Percentiles rank a stretch among this genome's conserved stretches.
Evolutionary conservation across 2,888 invertebrate genomes (phyloP).

Genomic region (Palloptera scutellata): DNA sequence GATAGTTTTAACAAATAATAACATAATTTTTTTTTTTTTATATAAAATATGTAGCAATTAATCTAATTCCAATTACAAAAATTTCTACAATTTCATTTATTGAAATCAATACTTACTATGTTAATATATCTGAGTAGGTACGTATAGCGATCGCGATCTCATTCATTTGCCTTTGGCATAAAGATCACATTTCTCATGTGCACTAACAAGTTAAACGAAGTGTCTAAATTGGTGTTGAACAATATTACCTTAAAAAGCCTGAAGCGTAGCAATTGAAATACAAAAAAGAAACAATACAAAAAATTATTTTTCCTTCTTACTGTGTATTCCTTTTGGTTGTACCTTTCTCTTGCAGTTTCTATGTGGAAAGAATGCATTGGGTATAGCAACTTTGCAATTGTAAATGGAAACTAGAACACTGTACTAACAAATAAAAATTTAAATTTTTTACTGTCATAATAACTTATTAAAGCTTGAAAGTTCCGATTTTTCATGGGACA

Average conservation of each 20-base stretch:
- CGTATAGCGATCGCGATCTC: constrained; percentile 7
- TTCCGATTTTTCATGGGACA: too few species aligned
- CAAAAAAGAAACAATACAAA: constrained; percentile 18
- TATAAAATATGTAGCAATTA: constrained; percentile 47
- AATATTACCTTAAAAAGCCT: constrained; percentile 54
- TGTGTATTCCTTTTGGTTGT: too few species aligned
- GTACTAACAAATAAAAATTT: too few species aligned
- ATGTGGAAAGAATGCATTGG: neutral
- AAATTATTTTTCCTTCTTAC: neutral
- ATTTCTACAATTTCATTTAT: constrained; percentile 37
- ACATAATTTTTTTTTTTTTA: too few species aligned
- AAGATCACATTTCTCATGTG: constrained; percentile 49
- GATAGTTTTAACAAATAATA: too few species aligned
- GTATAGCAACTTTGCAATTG: neutral
- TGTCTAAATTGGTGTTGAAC: constrained; percentile 64
- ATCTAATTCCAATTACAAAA: constrained; percentile 59
- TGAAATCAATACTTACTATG: constrained; percentile 36
- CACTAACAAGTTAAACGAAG: constrained; percentile 63
- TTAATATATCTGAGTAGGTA: constrained; percentile 15
- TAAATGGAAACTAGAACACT: too few species aligned
- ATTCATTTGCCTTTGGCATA: constrained; percentile 27
- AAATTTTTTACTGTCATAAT: too few species aligned
- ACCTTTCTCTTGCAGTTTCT: neutral
- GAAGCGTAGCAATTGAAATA: constrained; percentile 22
- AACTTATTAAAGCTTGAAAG: too few species aligned